A percentile compares a stretch with the other conserved stretches of the same genome.
phyloP scores from a whole-genome alignment of 1,140 invertebrate species.

The Zaprionus kolodkinae region DNA sequence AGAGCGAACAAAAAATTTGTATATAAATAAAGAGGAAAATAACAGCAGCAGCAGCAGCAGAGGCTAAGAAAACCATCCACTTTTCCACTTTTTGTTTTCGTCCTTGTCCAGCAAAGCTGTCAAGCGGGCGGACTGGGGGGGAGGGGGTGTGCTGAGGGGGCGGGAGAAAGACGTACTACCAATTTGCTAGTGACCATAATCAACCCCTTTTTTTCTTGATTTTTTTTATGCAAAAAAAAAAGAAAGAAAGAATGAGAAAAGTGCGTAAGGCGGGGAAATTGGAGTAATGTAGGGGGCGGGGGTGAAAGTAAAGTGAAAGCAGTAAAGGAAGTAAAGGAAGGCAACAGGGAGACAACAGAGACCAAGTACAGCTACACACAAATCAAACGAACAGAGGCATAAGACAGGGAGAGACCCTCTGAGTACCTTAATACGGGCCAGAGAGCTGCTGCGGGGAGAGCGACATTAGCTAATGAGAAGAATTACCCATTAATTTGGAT shows the following conservation, averaged over 20 bases:
- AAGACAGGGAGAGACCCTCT: background rate
- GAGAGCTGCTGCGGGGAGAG: background rate
- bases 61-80: constrained; percentile 71
- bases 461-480: constrained; percentile 4
- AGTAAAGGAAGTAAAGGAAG: background rate
- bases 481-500: background rate
- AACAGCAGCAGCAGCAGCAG: constrained; percentile 46
- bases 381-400: constrained; percentile 23
- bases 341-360: background rate
- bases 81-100: constrained; percentile 73
- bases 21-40: constrained; percentile 56
- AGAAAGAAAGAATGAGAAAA: constrained; percentile 22
- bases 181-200: constrained; percentile 82
- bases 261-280: constrained; percentile 55
- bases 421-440: background rate
- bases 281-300: background rate
- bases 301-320: background rate
- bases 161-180: constrained; percentile 54
- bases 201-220: constrained; percentile 69
- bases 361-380: constrained; percentile 34
- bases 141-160: background rate
- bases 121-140: background rate
- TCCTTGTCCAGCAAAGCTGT: constrained; percentile 56
- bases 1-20: constrained; percentile 20
- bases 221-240: constrained; percentile 61